Percentiles rank a stretch among this genome's conserved stretches.
phyloP scores from a whole-genome alignment of 1,140 invertebrate species.

The Drosophila pseudoobscura region DNA sequence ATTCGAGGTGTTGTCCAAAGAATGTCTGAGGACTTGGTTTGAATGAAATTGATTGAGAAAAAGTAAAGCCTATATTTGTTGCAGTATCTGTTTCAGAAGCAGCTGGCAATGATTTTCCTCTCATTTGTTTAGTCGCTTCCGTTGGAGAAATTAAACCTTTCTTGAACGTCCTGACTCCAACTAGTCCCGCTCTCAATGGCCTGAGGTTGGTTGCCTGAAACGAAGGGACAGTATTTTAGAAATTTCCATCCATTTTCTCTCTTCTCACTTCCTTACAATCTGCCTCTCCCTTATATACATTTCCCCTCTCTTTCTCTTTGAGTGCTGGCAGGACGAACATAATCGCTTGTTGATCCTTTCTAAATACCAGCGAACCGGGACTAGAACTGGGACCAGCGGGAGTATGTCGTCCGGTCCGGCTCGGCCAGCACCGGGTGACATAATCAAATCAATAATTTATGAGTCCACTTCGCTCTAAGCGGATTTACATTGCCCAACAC shows the following conservation, averaged over 20 bases:
- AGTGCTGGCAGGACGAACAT: conserved; percentile 66
- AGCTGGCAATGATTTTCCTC: too few relatives aligned
- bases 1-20: too few relatives aligned
- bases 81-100: too few relatives aligned
- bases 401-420: not conserved
- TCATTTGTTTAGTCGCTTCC: too few relatives aligned
- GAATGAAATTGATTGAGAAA: too few relatives aligned
- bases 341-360: conserved; percentile 80
- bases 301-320: conserved; percentile 18
- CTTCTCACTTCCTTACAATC: not conserved
- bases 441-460: conserved; percentile 82
- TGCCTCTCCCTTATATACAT: not conserved
- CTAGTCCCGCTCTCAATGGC: too few relatives aligned
- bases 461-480: conserved; percentile 76
- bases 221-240: too few relatives aligned
- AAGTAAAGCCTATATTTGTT: too few relatives aligned
- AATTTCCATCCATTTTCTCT: not conserved
- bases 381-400: not conserved
- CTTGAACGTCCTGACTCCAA: too few relatives aligned
- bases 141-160: too few relatives aligned
- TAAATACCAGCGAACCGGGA: conserved; percentile 59
- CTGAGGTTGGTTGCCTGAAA: too few relatives aligned
- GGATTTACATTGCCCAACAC: conserved; percentile 75
- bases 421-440: conserved; percentile 55
- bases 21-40: too few relatives aligned